phyloP scores from a whole-genome alignment of 2,113 vertebrate species.

The Stictonetta naevosa region DNA sequence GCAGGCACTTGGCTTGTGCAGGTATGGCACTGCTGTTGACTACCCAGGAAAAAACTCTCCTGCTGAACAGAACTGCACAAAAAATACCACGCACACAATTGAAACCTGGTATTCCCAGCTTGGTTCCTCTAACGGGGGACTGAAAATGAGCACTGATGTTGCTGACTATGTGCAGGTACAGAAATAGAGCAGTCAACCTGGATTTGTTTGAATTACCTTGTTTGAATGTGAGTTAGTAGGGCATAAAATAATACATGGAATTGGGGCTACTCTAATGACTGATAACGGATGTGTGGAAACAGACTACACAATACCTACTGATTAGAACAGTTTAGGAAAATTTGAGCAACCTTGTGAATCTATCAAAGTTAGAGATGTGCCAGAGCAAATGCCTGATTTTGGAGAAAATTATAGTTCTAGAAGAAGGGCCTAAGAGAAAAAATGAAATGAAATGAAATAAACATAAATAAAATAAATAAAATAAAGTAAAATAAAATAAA shows the following conservation, averaged over 20 bases:
- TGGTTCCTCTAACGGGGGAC: background rate
- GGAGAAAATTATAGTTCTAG: background rate
- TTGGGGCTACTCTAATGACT: background rate
- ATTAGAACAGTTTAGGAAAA: background rate
- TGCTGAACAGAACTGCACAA: background rate
- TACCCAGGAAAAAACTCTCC: background rate
- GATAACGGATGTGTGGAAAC: background rate
- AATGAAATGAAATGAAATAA: background rate
- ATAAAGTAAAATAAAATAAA: too few relatives aligned
- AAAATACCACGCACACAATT: rapidly evolving
- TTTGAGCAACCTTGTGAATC: background rate
- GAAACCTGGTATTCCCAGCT: background rate
- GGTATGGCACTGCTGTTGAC: background rate
- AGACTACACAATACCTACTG: background rate
- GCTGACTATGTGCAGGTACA: background rate
- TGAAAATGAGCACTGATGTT: background rate
- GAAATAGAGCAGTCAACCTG: background rate
- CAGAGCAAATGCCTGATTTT: background rate
- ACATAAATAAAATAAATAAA: background rate
- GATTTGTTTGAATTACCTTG: background rate
- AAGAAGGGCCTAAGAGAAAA: background rate
- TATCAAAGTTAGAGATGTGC: background rate
- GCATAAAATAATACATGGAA: background rate
- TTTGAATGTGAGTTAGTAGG: background rate
- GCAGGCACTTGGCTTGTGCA: background rate